Conservation (phyloP, 2,888 invertebrate genomes). For the Dorcus parallelipipedus region DNA sequence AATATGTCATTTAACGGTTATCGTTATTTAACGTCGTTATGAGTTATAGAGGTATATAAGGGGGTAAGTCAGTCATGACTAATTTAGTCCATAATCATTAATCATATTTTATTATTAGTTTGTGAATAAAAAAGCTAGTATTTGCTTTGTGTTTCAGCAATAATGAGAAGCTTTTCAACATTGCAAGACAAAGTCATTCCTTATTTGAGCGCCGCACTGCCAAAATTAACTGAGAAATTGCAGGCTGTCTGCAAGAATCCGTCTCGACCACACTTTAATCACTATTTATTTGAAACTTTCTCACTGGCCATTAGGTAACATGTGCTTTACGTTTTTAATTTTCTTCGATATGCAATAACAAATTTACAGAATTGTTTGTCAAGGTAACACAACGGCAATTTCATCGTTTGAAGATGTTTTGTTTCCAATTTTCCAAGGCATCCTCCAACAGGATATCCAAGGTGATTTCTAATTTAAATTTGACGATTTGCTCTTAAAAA, state of each 20-base stretch:
- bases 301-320: constrained; percentile 82
- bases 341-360: constrained; percentile 6
- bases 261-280: constrained; percentile 96
- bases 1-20: too few species aligned
- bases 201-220: constrained; percentile 74
- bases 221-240: constrained; percentile 81
- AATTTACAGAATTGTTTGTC: constrained; percentile 73
- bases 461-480: constrained; percentile 51
- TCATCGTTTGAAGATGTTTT: constrained; percentile 86
- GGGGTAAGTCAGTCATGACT: too few species aligned
- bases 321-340: neutral
- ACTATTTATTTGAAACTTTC: constrained; percentile 94
- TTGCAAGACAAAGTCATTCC: constrained; percentile 79
- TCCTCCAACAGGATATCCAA: constrained; percentile 90
- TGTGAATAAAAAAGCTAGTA: too few species aligned
- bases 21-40: too few species aligned
- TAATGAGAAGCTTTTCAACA: constrained; percentile 84
- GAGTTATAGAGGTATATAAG: too few species aligned
- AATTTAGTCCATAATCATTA: too few species aligned
- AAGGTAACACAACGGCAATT: constrained; percentile 74
- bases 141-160: constrained; percentile 56
- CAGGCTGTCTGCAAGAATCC: constrained; percentile 86
- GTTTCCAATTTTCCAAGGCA: constrained; percentile 93
- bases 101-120: too few species aligned
- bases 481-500: neutral